These are phyloP conservation scores for Camelus dromedarius DNA, from an alignment of 2,113 vertebrate species.

Conservation along the genomic window DNA sequence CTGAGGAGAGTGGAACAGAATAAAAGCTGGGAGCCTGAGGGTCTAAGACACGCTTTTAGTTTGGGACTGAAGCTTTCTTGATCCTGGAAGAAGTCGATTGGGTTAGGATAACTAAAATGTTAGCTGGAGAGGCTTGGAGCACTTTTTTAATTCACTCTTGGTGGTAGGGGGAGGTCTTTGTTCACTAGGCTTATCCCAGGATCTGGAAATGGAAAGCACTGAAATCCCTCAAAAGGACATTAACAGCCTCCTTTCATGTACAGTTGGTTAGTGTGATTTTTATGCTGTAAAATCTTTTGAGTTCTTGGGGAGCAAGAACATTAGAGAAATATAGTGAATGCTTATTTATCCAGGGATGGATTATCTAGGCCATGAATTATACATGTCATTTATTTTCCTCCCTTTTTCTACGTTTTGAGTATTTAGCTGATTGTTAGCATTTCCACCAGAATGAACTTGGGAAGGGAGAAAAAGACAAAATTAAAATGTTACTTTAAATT, in stretches of 20 bases:
- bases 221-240: constrained; percentile 3
- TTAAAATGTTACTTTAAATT: constrained; percentile 64
- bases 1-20: background rate
- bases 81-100: background rate
- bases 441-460: constrained; percentile 38
- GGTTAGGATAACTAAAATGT: background rate
- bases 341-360: background rate
- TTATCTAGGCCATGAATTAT: constrained; percentile 42
- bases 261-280: constrained; percentile 10
- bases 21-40: background rate
- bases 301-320: constrained; percentile 13
- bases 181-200: background rate
- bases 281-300: constrained; percentile 19
- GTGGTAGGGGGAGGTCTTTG: background rate
- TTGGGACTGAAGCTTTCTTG: background rate
- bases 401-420: background rate
- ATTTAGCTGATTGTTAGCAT: constrained; percentile 57
- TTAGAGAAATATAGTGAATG: constrained; percentile 19
- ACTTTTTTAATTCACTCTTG: background rate
- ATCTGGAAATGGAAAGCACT: constrained; percentile 7
- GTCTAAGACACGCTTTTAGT: background rate
- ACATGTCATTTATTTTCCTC: constrained; percentile 16
- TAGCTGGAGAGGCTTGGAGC: background rate
- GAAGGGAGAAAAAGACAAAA: constrained; percentile 26
- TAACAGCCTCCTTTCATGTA: constrained; percentile 10